Percentiles rank a stretch among this genome's conserved stretches.
phyloP scores from a whole-genome alignment of 1,140 invertebrate genomes.

The Holotrichia oblita region DNA sequence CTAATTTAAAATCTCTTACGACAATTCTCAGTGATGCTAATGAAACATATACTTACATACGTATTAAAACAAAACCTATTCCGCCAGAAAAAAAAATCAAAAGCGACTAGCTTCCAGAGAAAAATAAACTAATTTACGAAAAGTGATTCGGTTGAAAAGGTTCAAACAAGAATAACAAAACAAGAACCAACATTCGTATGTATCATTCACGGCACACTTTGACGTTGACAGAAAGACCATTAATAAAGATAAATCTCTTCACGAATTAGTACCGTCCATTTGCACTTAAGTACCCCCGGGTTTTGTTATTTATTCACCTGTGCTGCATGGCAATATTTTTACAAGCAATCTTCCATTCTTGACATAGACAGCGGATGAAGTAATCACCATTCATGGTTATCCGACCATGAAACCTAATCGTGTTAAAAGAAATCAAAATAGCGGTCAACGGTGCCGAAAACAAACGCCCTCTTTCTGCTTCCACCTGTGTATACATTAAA shows the following conservation, averaged over 20 bases:
- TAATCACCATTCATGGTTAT: slow-evolving; percentile 1
- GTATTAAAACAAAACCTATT: too few relatives aligned
- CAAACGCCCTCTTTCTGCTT: neutral
- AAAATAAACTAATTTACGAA: too few relatives aligned
- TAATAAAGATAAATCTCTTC: slow-evolving; percentile 17
- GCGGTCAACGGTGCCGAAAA: slow-evolving; percentile 5
- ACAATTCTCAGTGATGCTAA: too few relatives aligned
- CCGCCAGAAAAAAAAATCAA: too few relatives aligned
- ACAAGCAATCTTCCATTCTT: slow-evolving; percentile 5
- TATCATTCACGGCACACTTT: slow-evolving; percentile 6
- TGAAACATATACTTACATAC: too few relatives aligned
- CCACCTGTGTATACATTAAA: neutral
- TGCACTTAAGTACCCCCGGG: neutral
- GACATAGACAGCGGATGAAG: slow-evolving; percentile 11
- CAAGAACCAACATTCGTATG: neutral
- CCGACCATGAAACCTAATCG: slow-evolving; percentile 19
- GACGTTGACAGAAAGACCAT: slow-evolving; percentile 19
- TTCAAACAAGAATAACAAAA: neutral
- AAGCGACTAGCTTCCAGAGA: too few relatives aligned
- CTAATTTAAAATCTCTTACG: too few relatives aligned
- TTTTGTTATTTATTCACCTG: slow-evolving; percentile 18
- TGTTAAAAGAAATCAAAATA: slow-evolving; percentile 18
- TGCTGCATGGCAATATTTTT: neutral
- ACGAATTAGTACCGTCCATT: slow-evolving; percentile 7
- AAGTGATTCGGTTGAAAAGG: too few relatives aligned